A percentile compares a stretch with the other conserved stretches of the same genome.
Conservation (phyloP, 2,113 vertebrate genomes). For the Chloebia gouldiae region DNA sequence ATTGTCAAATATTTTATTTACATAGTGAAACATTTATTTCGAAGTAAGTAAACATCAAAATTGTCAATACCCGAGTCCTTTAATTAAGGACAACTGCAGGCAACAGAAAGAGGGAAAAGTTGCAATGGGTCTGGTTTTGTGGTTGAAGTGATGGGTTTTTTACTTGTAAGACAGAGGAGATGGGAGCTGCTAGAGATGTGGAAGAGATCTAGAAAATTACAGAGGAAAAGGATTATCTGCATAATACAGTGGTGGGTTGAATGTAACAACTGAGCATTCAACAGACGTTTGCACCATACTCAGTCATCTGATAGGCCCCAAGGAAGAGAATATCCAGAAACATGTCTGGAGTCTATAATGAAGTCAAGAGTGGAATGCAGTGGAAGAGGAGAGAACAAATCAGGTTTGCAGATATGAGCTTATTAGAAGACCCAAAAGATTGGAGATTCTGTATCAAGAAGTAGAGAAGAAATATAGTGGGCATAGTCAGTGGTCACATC, state of each 20-base stretch:
- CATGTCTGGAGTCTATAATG: neutral
- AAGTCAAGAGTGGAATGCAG: neutral
- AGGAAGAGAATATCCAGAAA: neutral
- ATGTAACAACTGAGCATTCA: neutral
- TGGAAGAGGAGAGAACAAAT: neutral
- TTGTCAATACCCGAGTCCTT: neutral
- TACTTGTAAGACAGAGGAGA: neutral
- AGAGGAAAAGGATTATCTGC: neutral
- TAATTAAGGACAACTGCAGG: neutral
- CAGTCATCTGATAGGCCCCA: neutral
- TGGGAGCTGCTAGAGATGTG: neutral
- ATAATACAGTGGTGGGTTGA: neutral
- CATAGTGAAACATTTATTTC: neutral
- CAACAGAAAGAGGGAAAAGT: neutral
- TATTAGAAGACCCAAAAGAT: neutral
- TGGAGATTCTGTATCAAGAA: neutral
- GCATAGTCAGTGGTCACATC: neutral
- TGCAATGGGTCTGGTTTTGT: neutral
- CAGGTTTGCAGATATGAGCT: neutral
- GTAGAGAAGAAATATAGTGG: neutral
- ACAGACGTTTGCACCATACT: neutral
- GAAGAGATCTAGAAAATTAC: neutral
- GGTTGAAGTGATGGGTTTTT: neutral
- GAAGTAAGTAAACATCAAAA: neutral
- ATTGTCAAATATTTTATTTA: neutral